Base-by-base conservation (phyloP, 2,888 invertebrate genomes). In the Ophion costatus region DNA sequence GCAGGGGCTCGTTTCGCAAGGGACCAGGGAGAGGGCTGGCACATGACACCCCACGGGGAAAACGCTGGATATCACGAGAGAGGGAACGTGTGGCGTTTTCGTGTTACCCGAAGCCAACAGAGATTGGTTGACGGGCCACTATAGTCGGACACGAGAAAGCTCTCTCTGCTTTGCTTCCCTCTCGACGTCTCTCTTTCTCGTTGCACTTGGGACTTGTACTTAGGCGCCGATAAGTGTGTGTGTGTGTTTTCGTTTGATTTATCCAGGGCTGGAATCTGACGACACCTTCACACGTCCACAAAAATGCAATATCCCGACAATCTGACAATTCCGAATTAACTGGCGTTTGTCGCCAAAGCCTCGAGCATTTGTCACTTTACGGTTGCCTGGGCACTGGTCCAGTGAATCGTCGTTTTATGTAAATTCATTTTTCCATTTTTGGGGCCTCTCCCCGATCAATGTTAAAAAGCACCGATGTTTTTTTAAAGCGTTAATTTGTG, bases 81-180 rank as follows among this genome's bases (percentile, higher is more conserved):
- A 76, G 77, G 24, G 51, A 80, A 56, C 71, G 51, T 73, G 71
- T 33, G 74, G 78, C 67, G 61, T 81, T 84, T 82, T 74, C 61
- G 83, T 71, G 83, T 81, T 77, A 70, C 57, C 71, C 22, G 51
- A 71, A 56, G 24, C 83, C 71, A 81, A 82, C 87, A 85, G 90
- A 91, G 91, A 91, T 90, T 90, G 91, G 90, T 87, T 89, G 89
- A 88, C 85, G 80, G 84, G 87, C 78, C 87, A 87, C 87, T 89
- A 88, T 89, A 88, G 89, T 89, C 87, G 90, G 90, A 93, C 93
- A 93, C 88, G 93, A 91, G 92, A 93, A 93, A 93, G 93, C 93
- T 93, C 90, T 93, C 88, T 90, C 84, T 89, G 51, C 29, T 59
- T 89, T 84, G 87, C 86, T 90, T 88, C 87, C 87, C 89, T 87